Evolutionary conservation across 2,113 vertebrate genomes (phyloP).

Genomic region (Tinamus guttatus): DNA sequence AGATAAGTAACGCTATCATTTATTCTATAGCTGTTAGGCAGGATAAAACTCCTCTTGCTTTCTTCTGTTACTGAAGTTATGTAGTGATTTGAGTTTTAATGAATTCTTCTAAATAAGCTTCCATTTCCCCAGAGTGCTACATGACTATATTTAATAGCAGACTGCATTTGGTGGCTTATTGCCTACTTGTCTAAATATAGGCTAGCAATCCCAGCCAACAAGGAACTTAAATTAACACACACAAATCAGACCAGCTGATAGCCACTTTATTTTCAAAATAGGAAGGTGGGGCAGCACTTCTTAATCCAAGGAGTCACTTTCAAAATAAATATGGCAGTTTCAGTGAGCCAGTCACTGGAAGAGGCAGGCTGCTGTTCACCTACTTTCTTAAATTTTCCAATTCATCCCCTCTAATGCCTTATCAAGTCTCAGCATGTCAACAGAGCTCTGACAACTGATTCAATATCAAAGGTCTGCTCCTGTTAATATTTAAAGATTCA

Average conservation of each 20-base stretch:
- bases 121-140: neutral
- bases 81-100: neutral
- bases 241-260: neutral
- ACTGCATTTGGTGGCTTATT: neutral
- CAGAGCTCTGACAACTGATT: neutral
- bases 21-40: neutral
- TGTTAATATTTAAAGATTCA: slow-evolving; percentile 37
- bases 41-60: neutral
- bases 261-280: neutral
- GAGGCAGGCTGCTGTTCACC: neutral
- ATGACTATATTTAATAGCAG: neutral
- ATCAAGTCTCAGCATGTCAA: neutral
- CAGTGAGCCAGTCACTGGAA: neutral
- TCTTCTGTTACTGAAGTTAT: neutral
- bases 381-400: neutral
- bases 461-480: slow-evolving; percentile 6
- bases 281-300: neutral
- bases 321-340: neutral
- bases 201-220: neutral
- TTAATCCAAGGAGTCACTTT: neutral
- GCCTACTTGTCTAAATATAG: neutral
- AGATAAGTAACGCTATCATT: neutral
- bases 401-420: neutral
- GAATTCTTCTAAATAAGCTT: neutral
- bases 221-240: neutral